Evolutionary conservation across 2,888 invertebrate species (phyloP).

Genomic region (Dasysyrphus albostriatus): DNA sequence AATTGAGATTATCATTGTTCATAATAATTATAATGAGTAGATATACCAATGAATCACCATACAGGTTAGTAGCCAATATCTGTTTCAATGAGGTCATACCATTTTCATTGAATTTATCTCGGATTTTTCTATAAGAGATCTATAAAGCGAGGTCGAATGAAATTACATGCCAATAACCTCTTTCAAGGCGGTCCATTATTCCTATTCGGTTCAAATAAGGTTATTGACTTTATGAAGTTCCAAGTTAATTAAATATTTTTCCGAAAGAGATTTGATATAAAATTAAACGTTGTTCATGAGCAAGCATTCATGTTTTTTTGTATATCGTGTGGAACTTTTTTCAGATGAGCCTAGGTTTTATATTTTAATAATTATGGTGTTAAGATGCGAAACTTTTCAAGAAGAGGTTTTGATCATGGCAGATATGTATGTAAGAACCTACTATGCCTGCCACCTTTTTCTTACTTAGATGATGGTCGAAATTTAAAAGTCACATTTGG

Average conservation of each 20-base stretch:
- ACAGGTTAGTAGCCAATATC: too few relatives aligned
- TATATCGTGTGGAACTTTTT: neutral
- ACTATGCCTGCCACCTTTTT: too few relatives aligned
- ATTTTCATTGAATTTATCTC: neutral
- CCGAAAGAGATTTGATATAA: neutral
- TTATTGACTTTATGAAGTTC: slow-evolving; percentile 5
- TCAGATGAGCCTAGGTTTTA: neutral
- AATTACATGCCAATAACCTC: slow-evolving; percentile 27
- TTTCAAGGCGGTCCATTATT: slow-evolving; percentile 9
- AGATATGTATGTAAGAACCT: neutral
- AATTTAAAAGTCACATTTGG: too few relatives aligned
- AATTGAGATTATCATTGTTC: slow-evolving; percentile 3
- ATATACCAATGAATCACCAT: neutral
- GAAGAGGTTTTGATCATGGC: neutral
- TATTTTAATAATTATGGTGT: neutral
- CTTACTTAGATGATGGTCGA: too few relatives aligned
- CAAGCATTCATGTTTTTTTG: neutral
- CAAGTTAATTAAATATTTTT: neutral
- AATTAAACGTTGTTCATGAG: neutral
- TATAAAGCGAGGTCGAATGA: neutral
- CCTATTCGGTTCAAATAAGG: neutral
- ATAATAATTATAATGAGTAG: neutral
- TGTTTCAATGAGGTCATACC: slow-evolving; percentile 8
- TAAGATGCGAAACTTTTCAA: neutral
- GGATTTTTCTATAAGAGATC: neutral